These are phyloP conservation scores for Synergus umbraculus DNA, from an alignment of 2,888 invertebrate genomes.

Conservation along the genomic window DNA sequence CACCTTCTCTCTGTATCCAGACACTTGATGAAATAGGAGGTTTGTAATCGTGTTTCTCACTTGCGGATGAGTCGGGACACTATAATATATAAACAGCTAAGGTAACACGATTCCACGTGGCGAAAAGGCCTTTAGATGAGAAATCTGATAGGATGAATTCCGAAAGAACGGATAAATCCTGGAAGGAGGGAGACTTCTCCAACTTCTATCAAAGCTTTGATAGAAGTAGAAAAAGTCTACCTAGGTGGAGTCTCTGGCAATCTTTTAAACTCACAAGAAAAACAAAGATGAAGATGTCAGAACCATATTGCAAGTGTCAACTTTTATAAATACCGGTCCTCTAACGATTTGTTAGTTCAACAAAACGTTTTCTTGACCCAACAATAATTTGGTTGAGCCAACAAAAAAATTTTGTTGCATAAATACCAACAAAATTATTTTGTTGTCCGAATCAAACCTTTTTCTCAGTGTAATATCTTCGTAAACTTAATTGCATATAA, in stretches of 20 bases:
- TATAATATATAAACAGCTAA: neutral
- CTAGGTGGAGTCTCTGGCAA: neutral
- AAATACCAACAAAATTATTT: too few relatives aligned
- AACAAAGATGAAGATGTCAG: neutral
- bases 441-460: too few relatives aligned
- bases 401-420: too few relatives aligned
- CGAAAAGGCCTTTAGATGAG: conserved; percentile 24
- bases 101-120: conserved; percentile 49
- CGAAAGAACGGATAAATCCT: conserved; percentile 46
- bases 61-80: conserved; percentile 18
- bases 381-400: too few relatives aligned
- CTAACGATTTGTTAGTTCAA: too few relatives aligned
- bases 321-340: too few relatives aligned
- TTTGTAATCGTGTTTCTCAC: conserved; percentile 49
- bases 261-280: neutral
- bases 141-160: conserved; percentile 46
- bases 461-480: too few relatives aligned
- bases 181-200: conserved; percentile 31
- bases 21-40: neutral
- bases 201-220: conserved; percentile 36
- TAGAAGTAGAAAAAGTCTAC: too few relatives aligned
- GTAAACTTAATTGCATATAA: too few relatives aligned
- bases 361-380: too few relatives aligned
- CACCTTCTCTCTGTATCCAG: neutral
- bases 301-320: neutral